These are phyloP conservation scores for Acestrorhynchus altus DNA, from an alignment of 2,797 vertebrate genomes.

Conservation along the genomic window DNA sequence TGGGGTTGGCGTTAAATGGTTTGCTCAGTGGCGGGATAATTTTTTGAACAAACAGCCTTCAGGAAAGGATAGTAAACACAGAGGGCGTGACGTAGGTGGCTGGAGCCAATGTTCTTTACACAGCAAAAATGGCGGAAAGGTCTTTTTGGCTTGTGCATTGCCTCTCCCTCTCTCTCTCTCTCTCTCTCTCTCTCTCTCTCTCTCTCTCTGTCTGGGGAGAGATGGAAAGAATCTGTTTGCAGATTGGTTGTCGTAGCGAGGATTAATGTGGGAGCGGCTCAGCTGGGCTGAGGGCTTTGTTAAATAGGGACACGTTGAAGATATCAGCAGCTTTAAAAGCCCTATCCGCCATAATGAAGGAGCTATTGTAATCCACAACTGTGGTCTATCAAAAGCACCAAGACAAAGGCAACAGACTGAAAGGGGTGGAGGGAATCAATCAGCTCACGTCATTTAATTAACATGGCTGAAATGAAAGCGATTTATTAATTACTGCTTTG, in stretches of 20 bases:
- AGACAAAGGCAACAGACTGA: slow-evolving; percentile 50
- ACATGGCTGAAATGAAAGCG: slow-evolving; percentile 45
- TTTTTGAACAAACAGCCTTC: slow-evolving; percentile 50
- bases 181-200: background rate
- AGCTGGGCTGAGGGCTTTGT: slow-evolving; percentile 45
- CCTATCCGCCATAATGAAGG: slow-evolving; percentile 51
- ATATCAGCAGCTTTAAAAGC: slow-evolving; percentile 50
- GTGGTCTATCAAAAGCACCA: slow-evolving; percentile 45
- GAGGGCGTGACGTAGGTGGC: slow-evolving; percentile 19
- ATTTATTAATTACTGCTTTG: slow-evolving; percentile 52
- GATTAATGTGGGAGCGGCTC: slow-evolving; percentile 56
- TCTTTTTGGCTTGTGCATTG: slow-evolving; percentile 48
- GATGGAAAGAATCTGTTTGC: slow-evolving; percentile 55
- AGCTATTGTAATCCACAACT: slow-evolving; percentile 52
- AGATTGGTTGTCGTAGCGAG: slow-evolving; percentile 34
- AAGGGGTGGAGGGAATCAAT: slow-evolving; percentile 19
- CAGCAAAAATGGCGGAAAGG: slow-evolving; percentile 41
- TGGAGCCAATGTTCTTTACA: slow-evolving; percentile 54
- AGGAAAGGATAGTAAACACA: slow-evolving; percentile 37
- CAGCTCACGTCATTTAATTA: slow-evolving; percentile 55
- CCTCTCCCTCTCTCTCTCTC: background rate
- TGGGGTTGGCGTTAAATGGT: slow-evolving; percentile 39
- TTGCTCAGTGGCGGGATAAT: slow-evolving; percentile 42
- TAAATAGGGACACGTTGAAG: slow-evolving; percentile 58
- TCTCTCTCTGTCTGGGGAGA: background rate